Evolutionary conservation across 92 coral and sea anemone genomes (phyloP).

Genomic region (Palythoa caribaeorum): DNA sequence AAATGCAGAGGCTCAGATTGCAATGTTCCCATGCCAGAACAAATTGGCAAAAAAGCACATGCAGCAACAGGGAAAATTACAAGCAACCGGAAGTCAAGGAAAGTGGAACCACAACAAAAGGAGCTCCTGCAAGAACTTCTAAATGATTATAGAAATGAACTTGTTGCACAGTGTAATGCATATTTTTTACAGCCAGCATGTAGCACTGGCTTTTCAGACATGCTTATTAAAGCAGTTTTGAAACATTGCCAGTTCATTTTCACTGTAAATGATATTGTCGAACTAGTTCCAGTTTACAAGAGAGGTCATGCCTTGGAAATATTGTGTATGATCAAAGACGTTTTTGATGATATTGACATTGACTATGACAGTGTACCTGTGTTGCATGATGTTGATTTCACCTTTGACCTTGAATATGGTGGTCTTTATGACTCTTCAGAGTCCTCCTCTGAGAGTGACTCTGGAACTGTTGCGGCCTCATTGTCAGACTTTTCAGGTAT

Average conservation of each 20-base stretch:
- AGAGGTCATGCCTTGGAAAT: constrained; percentile 50
- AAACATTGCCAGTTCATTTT: constrained; percentile 33
- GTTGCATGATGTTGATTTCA: constrained; percentile 22
- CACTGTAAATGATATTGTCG: constrained; percentile 10
- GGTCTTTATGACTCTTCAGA: constrained; percentile 27
- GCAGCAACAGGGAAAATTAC: background rate
- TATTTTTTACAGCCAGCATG: constrained; percentile 44
- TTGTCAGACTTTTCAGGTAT: constrained; percentile 13
- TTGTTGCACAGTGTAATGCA: constrained; percentile 14
- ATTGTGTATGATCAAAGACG: constrained; percentile 57
- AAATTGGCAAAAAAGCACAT: background rate
- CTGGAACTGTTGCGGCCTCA: constrained; percentile 17
- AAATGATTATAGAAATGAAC: constrained; percentile 12
- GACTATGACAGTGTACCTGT: constrained; percentile 38
- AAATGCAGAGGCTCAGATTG: constrained; percentile 23
- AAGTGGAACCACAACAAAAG: constrained; percentile 16
- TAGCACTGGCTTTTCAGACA: constrained; percentile 29
- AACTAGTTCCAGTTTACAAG: constrained; percentile 39
- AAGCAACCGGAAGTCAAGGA: background rate
- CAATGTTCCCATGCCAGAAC: background rate
- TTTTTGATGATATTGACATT: constrained; percentile 33
- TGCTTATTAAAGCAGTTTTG: constrained; percentile 15
- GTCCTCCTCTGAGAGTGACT: constrained; percentile 20
- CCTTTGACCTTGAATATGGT: constrained; percentile 51
- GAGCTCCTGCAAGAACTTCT: constrained; percentile 45